Conservation (phyloP, 2,888 invertebrate species). For the Malthinus seriepunctatus region DNA sequence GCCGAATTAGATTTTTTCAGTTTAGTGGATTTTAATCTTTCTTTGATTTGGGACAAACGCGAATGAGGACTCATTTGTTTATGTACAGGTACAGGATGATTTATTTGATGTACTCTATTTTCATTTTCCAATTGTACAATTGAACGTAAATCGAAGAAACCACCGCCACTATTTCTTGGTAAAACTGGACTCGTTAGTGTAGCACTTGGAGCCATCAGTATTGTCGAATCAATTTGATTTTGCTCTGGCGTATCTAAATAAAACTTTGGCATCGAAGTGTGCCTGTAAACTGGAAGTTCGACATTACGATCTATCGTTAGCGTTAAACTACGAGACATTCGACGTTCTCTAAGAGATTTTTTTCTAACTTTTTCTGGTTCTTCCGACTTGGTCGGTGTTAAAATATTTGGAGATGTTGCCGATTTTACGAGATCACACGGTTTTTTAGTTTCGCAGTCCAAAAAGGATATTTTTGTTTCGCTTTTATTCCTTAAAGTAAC, state of each 20-base stretch:
- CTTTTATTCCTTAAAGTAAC: neutral
- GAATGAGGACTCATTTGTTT: slow-evolving; percentile 18
- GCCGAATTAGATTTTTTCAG: slow-evolving; percentile 21
- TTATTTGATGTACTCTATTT: slow-evolving; percentile 1
- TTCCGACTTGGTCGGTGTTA: neutral
- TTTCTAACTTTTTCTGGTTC: slow-evolving; percentile 40
- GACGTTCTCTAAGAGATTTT: slow-evolving; percentile 48
- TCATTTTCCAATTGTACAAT: slow-evolving; percentile 53
- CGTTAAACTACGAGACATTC: slow-evolving; percentile 50
- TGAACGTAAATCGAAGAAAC: slow-evolving; percentile 49
- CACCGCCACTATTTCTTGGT: slow-evolving; percentile 39
- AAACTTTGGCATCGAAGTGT: slow-evolving; percentile 53
- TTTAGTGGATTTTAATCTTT: slow-evolving; percentile 20
- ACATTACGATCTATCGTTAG: slow-evolving; percentile 42
- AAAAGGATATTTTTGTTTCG: neutral
- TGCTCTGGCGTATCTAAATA: slow-evolving; percentile 51
- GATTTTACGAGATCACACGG: neutral
- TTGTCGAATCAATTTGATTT: slow-evolving; percentile 43
- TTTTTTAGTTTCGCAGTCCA: neutral
- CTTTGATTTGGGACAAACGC: slow-evolving; percentile 18
- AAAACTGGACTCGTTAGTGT: slow-evolving; percentile 47
- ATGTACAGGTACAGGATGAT: slow-evolving; percentile 21
- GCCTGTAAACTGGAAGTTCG: slow-evolving; percentile 51
- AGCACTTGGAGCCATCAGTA: slow-evolving; percentile 40
- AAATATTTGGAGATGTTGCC: neutral